Conservation (phyloP, 2,797 vertebrate genomes). For the Sebastes elongatus region DNA sequence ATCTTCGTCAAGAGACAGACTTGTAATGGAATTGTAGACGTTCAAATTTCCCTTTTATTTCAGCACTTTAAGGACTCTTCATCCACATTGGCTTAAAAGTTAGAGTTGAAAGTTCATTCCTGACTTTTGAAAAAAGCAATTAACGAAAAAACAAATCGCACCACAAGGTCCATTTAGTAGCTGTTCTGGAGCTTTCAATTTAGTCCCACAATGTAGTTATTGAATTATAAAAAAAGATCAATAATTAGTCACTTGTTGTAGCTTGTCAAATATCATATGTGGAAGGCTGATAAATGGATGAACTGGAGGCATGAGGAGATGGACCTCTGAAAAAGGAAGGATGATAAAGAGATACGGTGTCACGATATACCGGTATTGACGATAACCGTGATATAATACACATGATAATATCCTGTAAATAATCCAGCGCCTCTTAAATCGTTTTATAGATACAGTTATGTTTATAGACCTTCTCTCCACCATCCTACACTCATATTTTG, state of each 20-base stretch:
- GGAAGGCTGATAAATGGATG: no score
- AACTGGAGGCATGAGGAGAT: no score
- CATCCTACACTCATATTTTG: rapidly evolving
- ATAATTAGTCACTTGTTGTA: neutral
- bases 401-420: neutral
- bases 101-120: neutral
- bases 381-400: neutral
- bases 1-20: neutral
- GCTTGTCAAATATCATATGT: no score
- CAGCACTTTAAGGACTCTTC: neutral
- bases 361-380: neutral
- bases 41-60: neutral
- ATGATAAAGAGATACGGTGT: neutral
- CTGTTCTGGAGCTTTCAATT: neutral
- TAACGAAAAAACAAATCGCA: neutral
- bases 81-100: neutral
- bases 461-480: neutral
- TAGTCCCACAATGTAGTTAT: neutral
- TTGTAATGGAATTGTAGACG: rapidly evolving
- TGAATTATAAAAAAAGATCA: neutral
- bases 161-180: neutral
- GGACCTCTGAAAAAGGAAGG: no score
- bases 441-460: neutral
- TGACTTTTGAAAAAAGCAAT: rapidly evolving
- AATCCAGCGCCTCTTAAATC: neutral